Percentiles rank a stretch among this genome's conserved stretches.
phyloP scores from a whole-genome alignment of 1,140 invertebrate genomes.

The Drosophila chauvacae region DNA sequence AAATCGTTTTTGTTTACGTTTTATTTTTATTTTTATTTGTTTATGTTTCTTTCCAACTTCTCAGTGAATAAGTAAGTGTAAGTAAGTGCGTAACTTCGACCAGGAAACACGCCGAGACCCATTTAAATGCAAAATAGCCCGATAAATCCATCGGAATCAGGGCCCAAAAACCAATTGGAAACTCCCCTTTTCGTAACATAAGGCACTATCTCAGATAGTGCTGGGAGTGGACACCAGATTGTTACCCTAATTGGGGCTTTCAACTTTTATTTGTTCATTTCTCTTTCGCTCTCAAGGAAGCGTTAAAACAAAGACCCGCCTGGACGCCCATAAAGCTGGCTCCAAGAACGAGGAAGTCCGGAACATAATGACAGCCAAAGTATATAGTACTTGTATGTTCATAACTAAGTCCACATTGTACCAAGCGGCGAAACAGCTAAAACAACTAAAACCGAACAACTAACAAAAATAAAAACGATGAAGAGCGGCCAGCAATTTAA shows the following conservation, averaged over 20 bases:
- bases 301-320: neutral
- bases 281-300: constrained; percentile 11
- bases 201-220: neutral
- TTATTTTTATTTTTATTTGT: neutral
- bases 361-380: constrained; percentile 10
- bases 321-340: constrained; percentile 17
- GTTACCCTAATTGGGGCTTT: constrained; percentile 19
- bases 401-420: constrained; percentile 30
- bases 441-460: constrained; percentile 30
- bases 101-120: neutral
- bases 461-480: constrained; percentile 23
- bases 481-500: constrained; percentile 53
- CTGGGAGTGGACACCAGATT: neutral
- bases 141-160: constrained; percentile 1
- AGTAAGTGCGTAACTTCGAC: constrained; percentile 2
- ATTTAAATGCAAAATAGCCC: constrained; percentile 6
- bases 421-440: constrained; percentile 26
- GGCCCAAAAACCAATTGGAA: constrained; percentile 12
- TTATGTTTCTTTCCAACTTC: neutral
- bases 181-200: constrained; percentile 1
- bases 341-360: constrained; percentile 37
- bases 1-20: too few species aligned
- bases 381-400: constrained; percentile 19
- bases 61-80: neutral
- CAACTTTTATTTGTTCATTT: neutral